Evolutionary conservation across 2,888 invertebrate species (phyloP).

Genomic region (Toxonevra muliebris): DNA sequence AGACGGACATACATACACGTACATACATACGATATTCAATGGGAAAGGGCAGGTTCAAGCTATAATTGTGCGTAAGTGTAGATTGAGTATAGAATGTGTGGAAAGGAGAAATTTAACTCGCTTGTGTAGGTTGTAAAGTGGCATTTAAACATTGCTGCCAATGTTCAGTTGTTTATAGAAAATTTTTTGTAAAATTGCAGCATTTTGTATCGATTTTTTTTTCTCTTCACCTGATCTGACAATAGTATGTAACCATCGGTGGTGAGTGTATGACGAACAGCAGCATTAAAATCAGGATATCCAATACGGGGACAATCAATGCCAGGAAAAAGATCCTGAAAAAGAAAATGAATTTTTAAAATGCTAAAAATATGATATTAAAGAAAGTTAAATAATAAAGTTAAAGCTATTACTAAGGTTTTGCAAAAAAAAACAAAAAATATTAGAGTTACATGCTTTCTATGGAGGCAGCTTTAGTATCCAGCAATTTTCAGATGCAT

Average conservation of each 20-base stretch:
- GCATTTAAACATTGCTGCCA: no score
- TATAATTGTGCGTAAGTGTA: no score
- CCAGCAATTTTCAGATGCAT: no score
- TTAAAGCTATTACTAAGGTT: no score
- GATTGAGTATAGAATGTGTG: no score
- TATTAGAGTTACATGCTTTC: no score
- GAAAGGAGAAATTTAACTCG: no score
- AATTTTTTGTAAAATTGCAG: neutral
- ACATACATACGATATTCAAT: no score
- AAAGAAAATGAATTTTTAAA: neutral
- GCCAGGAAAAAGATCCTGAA: constrained; percentile 85
- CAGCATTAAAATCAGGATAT: constrained; percentile 86
- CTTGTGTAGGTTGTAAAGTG: constrained; percentile 10
- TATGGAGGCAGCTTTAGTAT: no score
- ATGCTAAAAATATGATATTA: neutral
- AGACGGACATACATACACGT: constrained; percentile 31
- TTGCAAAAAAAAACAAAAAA: no score
- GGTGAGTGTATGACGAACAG: constrained; percentile 76
- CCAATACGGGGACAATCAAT: constrained; percentile 88
- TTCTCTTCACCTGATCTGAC: constrained; percentile 71
- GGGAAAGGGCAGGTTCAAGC: no score
- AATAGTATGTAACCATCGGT: constrained; percentile 75
- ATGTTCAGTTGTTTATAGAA: no score
- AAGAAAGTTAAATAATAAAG: neutral
- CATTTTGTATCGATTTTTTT: neutral